These are phyloP conservation scores for Auanema sp. DNA, from an alignment of 2,888 invertebrate genomes.

Conservation along the genomic window DNA sequence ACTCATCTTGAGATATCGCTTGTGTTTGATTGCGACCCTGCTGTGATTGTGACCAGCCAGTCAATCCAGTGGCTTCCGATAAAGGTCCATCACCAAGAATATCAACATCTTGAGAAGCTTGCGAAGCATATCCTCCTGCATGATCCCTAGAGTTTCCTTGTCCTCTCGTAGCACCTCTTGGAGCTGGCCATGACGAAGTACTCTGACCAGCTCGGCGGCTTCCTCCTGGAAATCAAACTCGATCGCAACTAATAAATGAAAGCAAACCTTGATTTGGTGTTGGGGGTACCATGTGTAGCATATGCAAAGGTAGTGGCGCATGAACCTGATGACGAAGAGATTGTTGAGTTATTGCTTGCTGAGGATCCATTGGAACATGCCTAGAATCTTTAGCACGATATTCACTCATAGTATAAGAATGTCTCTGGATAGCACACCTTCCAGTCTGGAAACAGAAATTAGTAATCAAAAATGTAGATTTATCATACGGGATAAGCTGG, in stretches of 20 bases:
- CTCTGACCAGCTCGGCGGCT: not conserved
- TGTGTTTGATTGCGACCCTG: constrained; percentile 1
- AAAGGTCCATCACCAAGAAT: constrained; percentile 12
- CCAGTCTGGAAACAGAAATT: constrained; percentile 4
- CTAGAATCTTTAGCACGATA: constrained; percentile 22
- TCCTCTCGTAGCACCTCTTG: constrained; percentile 2
- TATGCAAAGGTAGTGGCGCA: constrained; percentile 40
- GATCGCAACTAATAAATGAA: not conserved
- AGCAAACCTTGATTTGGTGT: not conserved
- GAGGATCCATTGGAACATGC: constrained; percentile 24
- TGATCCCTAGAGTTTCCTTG: not conserved
- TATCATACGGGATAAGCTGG: constrained; percentile 21
- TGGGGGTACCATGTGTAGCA: constrained; percentile 26
- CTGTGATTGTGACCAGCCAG: constrained; percentile 36
- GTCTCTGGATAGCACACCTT: constrained; percentile 25
- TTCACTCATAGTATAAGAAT: constrained; percentile 35
- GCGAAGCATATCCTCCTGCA: constrained; percentile 19
- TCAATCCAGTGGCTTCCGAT: constrained; percentile 19
- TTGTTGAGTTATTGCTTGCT: constrained; percentile 28
- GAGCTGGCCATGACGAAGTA: constrained; percentile 4
- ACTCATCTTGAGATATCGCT: constrained; percentile 28
- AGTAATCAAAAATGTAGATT: not conserved
- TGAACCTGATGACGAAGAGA: constrained; percentile 26
- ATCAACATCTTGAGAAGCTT: constrained; percentile 22
- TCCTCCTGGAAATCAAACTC: not conserved